Percentiles rank a stretch among this genome's conserved stretches.
Conservation (phyloP, 2,113 vertebrate genomes). For the Scomber colias region DNA sequence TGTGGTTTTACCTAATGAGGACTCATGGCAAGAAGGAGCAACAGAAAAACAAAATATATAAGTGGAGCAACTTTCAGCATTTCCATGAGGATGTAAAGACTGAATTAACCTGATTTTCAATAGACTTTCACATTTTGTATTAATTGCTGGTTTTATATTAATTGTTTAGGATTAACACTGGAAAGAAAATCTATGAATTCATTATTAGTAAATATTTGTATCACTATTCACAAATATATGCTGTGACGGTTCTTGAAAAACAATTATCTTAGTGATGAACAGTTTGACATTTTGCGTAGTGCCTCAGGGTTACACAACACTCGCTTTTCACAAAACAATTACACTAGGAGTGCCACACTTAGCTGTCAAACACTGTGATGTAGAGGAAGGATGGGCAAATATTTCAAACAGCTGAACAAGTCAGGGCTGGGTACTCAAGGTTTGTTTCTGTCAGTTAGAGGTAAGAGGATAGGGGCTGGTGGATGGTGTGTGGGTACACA, state of each 20-base stretch:
- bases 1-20: background rate
- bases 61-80: rapidly evolving
- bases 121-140: too few relatives aligned
- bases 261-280: slow-evolving; percentile 8
- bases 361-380: background rate
- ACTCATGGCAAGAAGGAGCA: background rate
- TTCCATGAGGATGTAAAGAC: background rate
- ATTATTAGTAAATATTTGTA: background rate
- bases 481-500: background rate
- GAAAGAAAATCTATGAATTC: too few relatives aligned
- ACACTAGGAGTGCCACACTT: slow-evolving; percentile 64
- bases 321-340: slow-evolving; percentile 67
- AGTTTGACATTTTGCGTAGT: slow-evolving; percentile 15
- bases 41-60: background rate
- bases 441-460: background rate
- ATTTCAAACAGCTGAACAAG: slow-evolving; percentile 46
- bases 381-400: slow-evolving; percentile 57
- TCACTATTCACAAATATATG: background rate
- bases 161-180: background rate
- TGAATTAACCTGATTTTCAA: background rate
- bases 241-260: slow-evolving; percentile 24
- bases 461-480: background rate
- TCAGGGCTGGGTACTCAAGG: background rate
- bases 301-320: slow-evolving; percentile 24
- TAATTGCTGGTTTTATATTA: background rate